Evolutionary conservation across 1,140 invertebrate species (phyloP), one percentile per base, ranked within the genome.

Genomic region (Ceratoteleas bidentatus): DNA sequence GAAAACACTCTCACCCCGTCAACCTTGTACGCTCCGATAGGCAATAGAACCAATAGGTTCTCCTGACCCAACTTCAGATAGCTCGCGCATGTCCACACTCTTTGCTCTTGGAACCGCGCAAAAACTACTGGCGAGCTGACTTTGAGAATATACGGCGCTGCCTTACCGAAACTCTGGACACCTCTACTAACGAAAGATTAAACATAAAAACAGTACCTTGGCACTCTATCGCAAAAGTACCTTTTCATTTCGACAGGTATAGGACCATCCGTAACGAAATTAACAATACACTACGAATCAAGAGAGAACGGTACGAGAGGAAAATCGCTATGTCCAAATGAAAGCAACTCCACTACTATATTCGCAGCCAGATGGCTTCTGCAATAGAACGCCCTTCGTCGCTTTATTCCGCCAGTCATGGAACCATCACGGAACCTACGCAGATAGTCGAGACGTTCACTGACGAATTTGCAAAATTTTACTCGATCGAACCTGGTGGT

Each of bases 41-140:
- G n/a, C n/a, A n/a, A n/a, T n/a, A n/a, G n/a, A n/a, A n/a, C n/a
- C n/a, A n/a, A n/a, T n/a, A n/a, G n/a, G n/a, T n/a, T n/a, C n/a
- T n/a, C n/a, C n/a, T n/a, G n/a, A n/a, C n/a, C n/a, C n/a, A n/a
- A n/a, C n/a, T n/a, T n/a, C n/a, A n/a, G n/a, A n/a, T n/a, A n/a
- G n/a, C n/a, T n/a, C n/a, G n/a, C n/a, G n/a, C n/a, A n/a, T n/a
- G 36, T 1, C 7, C 36, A 6, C 4, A 36, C 34, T 36, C 34
- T 13, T 4, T 33, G n/a, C n/a, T n/a, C 32, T 33, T n/a, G 34
- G 7, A 54, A 6, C 7, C 9, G 16, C 34, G 32, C 9, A 36
- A 38, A 15, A 56, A 38, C 13, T 56, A 56, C 34, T 56, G 53
- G 53, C 32, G 53, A 36, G 53, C 32, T 0, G 8, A 56, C 53